Percentiles rank a stretch among this genome's conserved stretches.
phyloP scores from a whole-genome alignment of 2,888 invertebrate genomes.

The Acanthosepion pharaonis region DNA sequence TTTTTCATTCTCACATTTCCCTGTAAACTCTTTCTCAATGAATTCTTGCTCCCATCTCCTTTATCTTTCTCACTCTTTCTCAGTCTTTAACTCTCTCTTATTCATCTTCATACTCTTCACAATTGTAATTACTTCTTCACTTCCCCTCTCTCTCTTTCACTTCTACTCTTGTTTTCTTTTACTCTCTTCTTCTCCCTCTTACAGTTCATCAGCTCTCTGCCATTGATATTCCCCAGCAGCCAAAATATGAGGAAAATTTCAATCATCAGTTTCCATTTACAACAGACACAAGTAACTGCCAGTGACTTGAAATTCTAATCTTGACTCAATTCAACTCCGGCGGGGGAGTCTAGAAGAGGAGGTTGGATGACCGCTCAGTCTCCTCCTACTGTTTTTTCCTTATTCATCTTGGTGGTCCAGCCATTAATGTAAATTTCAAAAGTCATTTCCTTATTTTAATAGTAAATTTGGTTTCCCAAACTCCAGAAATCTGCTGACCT shows the following conservation, averaged over 20 bases:
- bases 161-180: too few species aligned
- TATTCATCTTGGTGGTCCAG: not conserved
- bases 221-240: slow-evolving; percentile 33
- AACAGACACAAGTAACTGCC: not conserved
- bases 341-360: not conserved
- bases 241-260: slow-evolving; percentile 9
- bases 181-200: not conserved
- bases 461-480: not conserved
- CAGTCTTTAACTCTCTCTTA: not conserved
- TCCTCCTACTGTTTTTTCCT: not conserved
- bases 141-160: not conserved
- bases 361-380: not conserved
- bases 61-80: not conserved
- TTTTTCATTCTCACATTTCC: not conserved
- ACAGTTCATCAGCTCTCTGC: not conserved
- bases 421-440: not conserved
- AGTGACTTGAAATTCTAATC: not conserved
- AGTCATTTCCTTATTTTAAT: not conserved
- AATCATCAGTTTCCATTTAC: slow-evolving; percentile 33
- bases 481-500: not conserved
- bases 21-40: not conserved
- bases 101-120: not conserved
- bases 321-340: not conserved
- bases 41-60: not conserved
- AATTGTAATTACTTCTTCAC: not conserved